Base-by-base conservation (phyloP, 2,888 invertebrate genomes). In the Ophion ellenae region DNA sequence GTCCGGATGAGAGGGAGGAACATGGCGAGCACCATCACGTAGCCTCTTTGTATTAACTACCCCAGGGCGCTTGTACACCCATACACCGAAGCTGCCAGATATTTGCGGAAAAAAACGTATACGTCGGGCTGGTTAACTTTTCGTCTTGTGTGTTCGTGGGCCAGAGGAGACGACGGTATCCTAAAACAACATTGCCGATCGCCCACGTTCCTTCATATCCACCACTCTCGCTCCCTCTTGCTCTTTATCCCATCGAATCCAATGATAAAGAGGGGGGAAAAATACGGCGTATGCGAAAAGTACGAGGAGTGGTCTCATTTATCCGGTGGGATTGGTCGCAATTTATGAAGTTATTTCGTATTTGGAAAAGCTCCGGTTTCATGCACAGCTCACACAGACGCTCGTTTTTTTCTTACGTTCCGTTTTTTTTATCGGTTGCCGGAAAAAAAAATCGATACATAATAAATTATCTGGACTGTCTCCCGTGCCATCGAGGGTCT, bases 101-200 rank as follows among this genome's bases (percentile, higher is more conserved):
- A 88, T 88, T 86, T 83, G 81, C 67, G 85, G 83, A 53, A 53
- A 81, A 79, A 85, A 83, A 84, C 24, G 80, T 79, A 85, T 87
- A 83, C 66, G 84, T 86, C 84, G 74, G 47, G 47, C 82, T 59
- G 86, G 85, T 85, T 85, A 79, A 86, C 77, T 53, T 53, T 83
- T 84, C 74, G 77, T 79, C 47, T 82, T 45, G 75, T 59, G 64
- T 28, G 75, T 20, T 79, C 40, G 66, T 66, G 47, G 32, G 70
- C 66, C 57, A 59, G 67, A 28, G 66, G 11, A 69, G 32, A 28
- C 57, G 61, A 40, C 63, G 57, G n/a, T 40, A 53, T 86, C 86
- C 83, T 83, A 86, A 83, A 83, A 86, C 69, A 83, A 86, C 69
- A 86, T 86, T 83, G 74, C 70, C 57, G 70, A 79, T 79, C 70